Evolutionary conservation across 2,888 invertebrate species (phyloP).

Genomic region (Oscheius sp.): DNA sequence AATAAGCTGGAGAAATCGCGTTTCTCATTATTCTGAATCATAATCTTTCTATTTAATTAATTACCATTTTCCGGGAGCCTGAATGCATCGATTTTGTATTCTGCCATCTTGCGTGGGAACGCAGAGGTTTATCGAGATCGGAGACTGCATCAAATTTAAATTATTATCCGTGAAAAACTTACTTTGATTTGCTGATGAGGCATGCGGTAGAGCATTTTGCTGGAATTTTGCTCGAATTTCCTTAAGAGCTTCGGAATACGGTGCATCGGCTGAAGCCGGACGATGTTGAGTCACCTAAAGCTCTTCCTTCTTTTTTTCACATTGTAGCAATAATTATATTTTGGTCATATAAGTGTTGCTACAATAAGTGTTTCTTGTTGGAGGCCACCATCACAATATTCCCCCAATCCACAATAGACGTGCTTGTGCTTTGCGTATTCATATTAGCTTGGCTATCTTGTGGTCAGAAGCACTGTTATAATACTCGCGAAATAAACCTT

Average conservation of each 20-base stretch:
- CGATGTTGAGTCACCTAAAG: slow-evolving; percentile 53
- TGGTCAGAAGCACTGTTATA: neutral
- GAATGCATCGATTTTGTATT: slow-evolving; percentile 29
- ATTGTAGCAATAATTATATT: neutral
- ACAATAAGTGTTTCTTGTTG: no score
- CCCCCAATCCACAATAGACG: no score
- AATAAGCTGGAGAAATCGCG: slow-evolving; percentile 50
- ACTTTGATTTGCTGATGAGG: slow-evolving; percentile 59
- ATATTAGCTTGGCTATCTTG: no score
- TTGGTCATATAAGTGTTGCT: slow-evolving; percentile 1
- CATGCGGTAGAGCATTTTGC: slow-evolving; percentile 48
- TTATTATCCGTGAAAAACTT: neutral
- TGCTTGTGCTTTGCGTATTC: no score
- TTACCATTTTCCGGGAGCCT: neutral
- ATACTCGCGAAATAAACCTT: neutral
- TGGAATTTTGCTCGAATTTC: slow-evolving; percentile 54
- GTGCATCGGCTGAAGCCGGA: slow-evolving; percentile 65
- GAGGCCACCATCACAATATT: no score
- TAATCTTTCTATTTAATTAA: slow-evolving; percentile 17
- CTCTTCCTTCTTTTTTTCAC: neutral
- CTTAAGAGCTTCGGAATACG: slow-evolving; percentile 60
- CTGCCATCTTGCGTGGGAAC: neutral
- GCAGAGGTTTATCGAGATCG: neutral
- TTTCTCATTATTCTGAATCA: slow-evolving; percentile 22
- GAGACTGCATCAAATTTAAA: neutral